These are phyloP conservation scores for Varanus salvator DNA, from an alignment of 2,113 vertebrate genomes.

Conservation along the genomic window DNA sequence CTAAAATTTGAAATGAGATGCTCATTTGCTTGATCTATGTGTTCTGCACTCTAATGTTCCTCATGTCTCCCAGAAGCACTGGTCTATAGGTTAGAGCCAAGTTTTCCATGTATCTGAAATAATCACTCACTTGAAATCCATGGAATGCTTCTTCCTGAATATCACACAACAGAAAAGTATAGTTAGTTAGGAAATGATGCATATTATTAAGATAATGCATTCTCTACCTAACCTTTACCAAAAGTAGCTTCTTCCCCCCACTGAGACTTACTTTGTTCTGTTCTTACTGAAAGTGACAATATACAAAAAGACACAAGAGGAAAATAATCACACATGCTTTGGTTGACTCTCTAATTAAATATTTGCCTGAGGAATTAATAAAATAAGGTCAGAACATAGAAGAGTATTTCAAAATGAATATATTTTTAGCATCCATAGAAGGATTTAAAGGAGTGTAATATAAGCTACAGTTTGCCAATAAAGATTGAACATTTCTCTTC, in stretches of 20 bases:
- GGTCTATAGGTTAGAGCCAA: slow-evolving; percentile 86
- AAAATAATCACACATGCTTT: slow-evolving; percentile 9
- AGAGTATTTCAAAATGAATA: not conserved
- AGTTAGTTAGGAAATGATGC: slow-evolving; percentile 2
- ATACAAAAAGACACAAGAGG: slow-evolving; percentile 38
- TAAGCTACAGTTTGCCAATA: slow-evolving; percentile 12
- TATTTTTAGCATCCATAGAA: not conserved
- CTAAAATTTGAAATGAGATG: slow-evolving; percentile 36
- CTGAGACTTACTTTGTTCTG: not conserved
- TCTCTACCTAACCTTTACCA: not conserved
- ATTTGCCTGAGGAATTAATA: slow-evolving; percentile 8
- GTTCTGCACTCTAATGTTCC: slow-evolving; percentile 69
- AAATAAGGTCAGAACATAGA: not conserved
- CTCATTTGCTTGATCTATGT: slow-evolving; percentile 52
- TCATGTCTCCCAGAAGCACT: slow-evolving; percentile 87
- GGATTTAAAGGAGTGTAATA: slow-evolving; percentile 22
- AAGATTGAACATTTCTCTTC: slow-evolving; percentile 5
- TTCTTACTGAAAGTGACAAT: slow-evolving; percentile 4
- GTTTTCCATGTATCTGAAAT: slow-evolving; percentile 89
- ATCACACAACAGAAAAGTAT: slow-evolving; percentile 41
- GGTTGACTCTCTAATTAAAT: slow-evolving; percentile 5
- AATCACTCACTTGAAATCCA: slow-evolving; percentile 86
- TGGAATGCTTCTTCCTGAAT: slow-evolving; percentile 91
- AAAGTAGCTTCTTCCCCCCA: slow-evolving; percentile 28
- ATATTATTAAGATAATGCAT: slow-evolving; percentile 29